Evolutionary conservation across 2,797 vertebrate genomes (phyloP), one percentile per base, ranked within the genome.

Genomic region (Sebastes kiyomatsui): DNA sequence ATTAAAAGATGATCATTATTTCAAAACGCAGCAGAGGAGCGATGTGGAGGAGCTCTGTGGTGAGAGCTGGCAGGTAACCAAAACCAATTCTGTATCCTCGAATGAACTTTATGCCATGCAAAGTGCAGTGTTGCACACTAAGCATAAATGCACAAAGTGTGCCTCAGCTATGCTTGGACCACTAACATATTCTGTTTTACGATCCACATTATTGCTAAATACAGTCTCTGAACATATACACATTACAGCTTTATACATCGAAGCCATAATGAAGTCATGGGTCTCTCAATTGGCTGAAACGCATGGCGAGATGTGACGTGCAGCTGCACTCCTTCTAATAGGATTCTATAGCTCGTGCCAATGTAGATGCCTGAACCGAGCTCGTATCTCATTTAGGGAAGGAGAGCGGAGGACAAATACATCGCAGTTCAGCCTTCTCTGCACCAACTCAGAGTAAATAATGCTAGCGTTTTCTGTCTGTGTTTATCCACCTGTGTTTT

Each of bases 251-350:
- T 92, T 81, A 86, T 87, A 83, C 83, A 78, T 78, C 6, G 14
- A 79, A 62, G 72, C 75, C 77, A 28, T 75, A 70, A 87, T 90
- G 77, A 88, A 92, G 88, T 89, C 83, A 77, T 75, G 78, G 54
- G 56, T 84, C 84, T 94, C 94, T 94, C 94, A 95, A 96, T 98
- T 98, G 97, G 97, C 95, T 92, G 90, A 95, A 90, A 94, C 89
- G 90, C 92, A 95, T 98, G 97, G 97, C 95, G 96, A 98, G 98
- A 98, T 97, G 96, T 98, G 97, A 97, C 97, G 97, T 96, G 91
- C 92, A 92, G 92, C 95, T 95, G 95, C 94, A 88, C 96, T 94
- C 94, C 95, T 95, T 91, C 94, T 93, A 93, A 93, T 91, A 91
- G 93, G 94, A 83, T 82, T 85, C 83, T 88, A 85, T 94, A 95